A percentile compares a stretch with the other conserved stretches of the same genome.
Conservation (phyloP, 2,113 vertebrate species). For the Oryzias javanicus region DNA sequence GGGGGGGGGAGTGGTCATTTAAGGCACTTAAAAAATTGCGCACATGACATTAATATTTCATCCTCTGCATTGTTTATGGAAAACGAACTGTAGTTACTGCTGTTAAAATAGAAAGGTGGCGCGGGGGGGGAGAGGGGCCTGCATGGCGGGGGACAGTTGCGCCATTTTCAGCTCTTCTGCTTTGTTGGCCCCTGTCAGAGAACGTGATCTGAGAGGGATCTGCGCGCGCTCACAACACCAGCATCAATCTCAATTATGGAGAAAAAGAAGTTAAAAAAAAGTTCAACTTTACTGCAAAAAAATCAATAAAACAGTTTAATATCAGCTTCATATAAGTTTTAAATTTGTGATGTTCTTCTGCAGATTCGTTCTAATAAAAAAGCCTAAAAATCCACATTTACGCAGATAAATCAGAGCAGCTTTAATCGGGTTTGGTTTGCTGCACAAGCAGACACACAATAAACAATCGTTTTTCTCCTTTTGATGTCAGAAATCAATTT, state of each 20-base stretch:
- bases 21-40: constrained; percentile 88
- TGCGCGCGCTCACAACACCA: constrained; percentile 25
- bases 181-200: constrained; percentile 46
- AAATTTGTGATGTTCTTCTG: no score
- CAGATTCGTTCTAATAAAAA: no score
- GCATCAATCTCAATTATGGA: no score
- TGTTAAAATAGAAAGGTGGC: constrained; percentile 56
- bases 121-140: not conserved
- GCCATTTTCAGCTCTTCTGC: constrained; percentile 43
- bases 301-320: not conserved
- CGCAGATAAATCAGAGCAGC: no score
- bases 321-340: no score
- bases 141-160: no score
- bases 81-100: constrained; percentile 60
- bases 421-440: no score
- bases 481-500: not conserved
- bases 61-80: constrained; percentile 76
- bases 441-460: no score
- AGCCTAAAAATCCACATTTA: no score
- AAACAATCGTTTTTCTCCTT: no score
- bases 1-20: constrained; percentile 83
- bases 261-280: no score
- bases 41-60: constrained; percentile 83
- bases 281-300: constrained; percentile 11
- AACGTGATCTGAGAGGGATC: constrained; percentile 46